Evolutionary conservation across 1,140 invertebrate genomes (phyloP).

Genomic region (Rhynchophorus ferrugineus): DNA sequence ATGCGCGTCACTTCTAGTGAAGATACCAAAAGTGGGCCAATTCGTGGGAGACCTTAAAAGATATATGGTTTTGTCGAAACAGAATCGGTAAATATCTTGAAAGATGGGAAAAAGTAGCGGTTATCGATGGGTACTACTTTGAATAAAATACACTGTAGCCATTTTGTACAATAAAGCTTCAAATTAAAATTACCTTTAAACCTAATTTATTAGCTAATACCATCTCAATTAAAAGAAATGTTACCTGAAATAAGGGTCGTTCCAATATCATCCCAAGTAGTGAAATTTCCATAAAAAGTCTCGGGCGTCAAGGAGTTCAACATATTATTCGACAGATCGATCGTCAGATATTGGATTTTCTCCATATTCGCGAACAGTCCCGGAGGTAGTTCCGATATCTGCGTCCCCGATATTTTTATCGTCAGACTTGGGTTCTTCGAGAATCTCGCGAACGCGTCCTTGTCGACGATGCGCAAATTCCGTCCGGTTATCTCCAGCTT

Average conservation of each 20-base stretch:
- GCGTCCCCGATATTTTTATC: slow-evolving; percentile 66
- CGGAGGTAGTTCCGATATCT: slow-evolving; percentile 64
- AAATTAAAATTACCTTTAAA: too few species aligned
- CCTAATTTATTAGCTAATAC: too few species aligned
- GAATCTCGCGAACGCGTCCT: slow-evolving; percentile 63
- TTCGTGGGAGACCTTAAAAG: too few species aligned
- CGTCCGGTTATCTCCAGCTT: slow-evolving; percentile 71
- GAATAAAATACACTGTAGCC: too few species aligned
- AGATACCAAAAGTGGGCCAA: too few species aligned
- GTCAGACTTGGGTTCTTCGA: slow-evolving; percentile 58
- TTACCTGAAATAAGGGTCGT: slow-evolving; percentile 71
- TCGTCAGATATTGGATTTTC: slow-evolving; percentile 67
- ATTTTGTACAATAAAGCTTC: too few species aligned
- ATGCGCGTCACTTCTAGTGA: too few species aligned
- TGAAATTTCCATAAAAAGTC: slow-evolving; percentile 74
- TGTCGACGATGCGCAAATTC: slow-evolving; percentile 58
- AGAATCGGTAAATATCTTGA: too few species aligned
- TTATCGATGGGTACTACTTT: too few species aligned
- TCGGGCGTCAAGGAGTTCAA: slow-evolving; percentile 70
- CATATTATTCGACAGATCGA: slow-evolving; percentile 76
- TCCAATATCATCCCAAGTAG: slow-evolving; percentile 74
- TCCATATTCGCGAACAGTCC: slow-evolving; percentile 69
- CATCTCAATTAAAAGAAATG: slow-evolving; percentile 19
- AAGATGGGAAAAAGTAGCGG: too few species aligned
- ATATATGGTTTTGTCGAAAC: too few species aligned